A percentile compares a stretch with the other conserved stretches of the same genome.
These are phyloP conservation scores for Halotydeus destructor DNA, from an alignment of 1,140 invertebrate species.

Conservation along the genomic window DNA sequence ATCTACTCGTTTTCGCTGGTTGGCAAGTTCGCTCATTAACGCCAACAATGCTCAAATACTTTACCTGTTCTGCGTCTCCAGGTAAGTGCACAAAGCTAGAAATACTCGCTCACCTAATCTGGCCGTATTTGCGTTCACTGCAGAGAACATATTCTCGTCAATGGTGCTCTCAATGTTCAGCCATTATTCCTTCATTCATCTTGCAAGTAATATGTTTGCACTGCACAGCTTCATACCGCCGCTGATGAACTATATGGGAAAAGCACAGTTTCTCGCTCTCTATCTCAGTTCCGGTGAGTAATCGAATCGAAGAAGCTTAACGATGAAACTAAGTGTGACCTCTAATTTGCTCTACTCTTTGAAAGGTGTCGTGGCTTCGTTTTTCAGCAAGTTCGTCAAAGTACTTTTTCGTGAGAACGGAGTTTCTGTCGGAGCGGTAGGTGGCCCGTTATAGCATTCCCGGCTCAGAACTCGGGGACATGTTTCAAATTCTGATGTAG, in stretches of 20 bases:
- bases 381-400: slow-evolving; percentile 63
- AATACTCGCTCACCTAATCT: slow-evolving; percentile 15
- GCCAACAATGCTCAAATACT: slow-evolving; percentile 57
- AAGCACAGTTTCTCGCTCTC: slow-evolving; percentile 75
- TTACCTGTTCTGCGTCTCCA: slow-evolving; percentile 53
- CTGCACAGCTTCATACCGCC: slow-evolving; percentile 50
- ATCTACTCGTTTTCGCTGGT: slow-evolving; percentile 53
- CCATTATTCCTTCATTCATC: slow-evolving; percentile 63
- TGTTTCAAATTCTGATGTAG: slow-evolving; percentile 13
- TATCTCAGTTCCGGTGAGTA: slow-evolving; percentile 51
- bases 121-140: slow-evolving; percentile 16
- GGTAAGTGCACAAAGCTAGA: slow-evolving; percentile 29
- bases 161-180: slow-evolving; percentile 85
- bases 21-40: slow-evolving; percentile 57
- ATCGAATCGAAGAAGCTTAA: background rate
- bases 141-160: slow-evolving; percentile 29
- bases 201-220: slow-evolving; percentile 86
- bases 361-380: slow-evolving; percentile 53
- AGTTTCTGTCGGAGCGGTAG: slow-evolving; percentile 73
- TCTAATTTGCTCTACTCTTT: slow-evolving; percentile 7
- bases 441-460: slow-evolving; percentile 21
- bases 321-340: background rate
- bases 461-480: slow-evolving; percentile 10
- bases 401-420: slow-evolving; percentile 37
- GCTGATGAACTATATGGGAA: slow-evolving; percentile 50